Conservation (phyloP, 2,113 vertebrate genomes). For the mouse (Mus musculus) region GRCm39 chr9:113416501-113417000, state of each 20-base stretch:
- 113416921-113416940: not conserved
- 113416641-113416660: not conserved
- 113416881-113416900: not conserved
- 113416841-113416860: not conserved
- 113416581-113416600: not conserved
- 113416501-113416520: not conserved
- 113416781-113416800: not conserved
- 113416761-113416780: not conserved
- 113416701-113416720: not conserved
- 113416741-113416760: not conserved
- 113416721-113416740: not conserved
- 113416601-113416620: constrained; percentile 36
- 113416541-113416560: constrained; percentile 12
- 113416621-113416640: not conserved
- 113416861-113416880: not conserved
- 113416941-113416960: not conserved
- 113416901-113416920: not conserved
- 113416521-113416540: not conserved
- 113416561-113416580: not conserved
- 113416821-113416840: not conserved
- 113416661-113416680: not conserved
- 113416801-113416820: not conserved
- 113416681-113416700: too few species aligned
- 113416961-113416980: not conserved
- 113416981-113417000: not conserved